Conservation (phyloP, 1,140 invertebrate genomes). For the Cepaea nemoralis region DNA sequence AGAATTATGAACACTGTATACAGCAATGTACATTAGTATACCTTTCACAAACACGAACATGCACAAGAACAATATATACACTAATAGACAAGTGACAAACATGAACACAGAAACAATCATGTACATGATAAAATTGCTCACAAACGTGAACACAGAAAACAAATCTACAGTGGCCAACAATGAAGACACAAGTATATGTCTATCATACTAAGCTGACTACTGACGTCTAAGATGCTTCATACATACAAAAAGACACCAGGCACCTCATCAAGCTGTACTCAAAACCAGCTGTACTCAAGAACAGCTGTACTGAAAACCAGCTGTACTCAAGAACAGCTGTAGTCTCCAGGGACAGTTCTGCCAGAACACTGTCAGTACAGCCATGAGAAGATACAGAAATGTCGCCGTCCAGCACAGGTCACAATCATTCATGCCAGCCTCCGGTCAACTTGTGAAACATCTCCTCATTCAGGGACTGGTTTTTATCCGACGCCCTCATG, state of each 20-base stretch:
- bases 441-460: conserved; percentile 98
- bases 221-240: neutral
- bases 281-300: no score
- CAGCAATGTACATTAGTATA: no score
- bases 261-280: neutral
- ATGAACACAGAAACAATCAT: no score
- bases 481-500: conserved; percentile 97
- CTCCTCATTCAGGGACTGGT: conserved; percentile 96
- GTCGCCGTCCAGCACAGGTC: neutral
- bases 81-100: no score
- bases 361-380: neutral
- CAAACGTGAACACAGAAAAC: no score
- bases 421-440: conserved; percentile 70
- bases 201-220: neutral
- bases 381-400: neutral
- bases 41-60: no score
- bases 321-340: neutral
- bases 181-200: neutral
- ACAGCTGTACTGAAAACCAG: no score
- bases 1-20: no score
- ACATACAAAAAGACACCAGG: neutral
- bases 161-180: neutral
- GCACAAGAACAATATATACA: no score
- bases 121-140: no score
- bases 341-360: neutral